phyloP scores from a whole-genome alignment of 2,888 invertebrate species.

The Meta bourneti region DNA sequence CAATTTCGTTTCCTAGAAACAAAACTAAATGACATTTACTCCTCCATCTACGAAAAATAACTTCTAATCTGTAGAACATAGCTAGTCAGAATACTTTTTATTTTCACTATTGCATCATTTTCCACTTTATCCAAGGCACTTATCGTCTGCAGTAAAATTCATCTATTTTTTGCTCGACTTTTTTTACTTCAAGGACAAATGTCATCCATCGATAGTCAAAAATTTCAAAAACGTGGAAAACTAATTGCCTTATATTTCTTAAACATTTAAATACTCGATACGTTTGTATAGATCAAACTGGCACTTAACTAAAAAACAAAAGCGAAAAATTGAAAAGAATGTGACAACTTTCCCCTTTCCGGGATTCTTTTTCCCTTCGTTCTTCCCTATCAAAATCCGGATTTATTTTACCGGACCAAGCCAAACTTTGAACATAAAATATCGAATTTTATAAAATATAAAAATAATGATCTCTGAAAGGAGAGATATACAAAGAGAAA shows the following conservation, averaged over 20 bases:
- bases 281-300: too few relatives aligned
- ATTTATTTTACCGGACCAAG: slow-evolving; percentile 35
- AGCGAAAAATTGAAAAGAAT: neutral
- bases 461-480: slow-evolving; percentile 35
- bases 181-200: too few relatives aligned
- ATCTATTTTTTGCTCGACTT: too few relatives aligned
- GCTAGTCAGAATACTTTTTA: too few relatives aligned
- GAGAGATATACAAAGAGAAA: slow-evolving; percentile 21
- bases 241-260: neutral
- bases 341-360: neutral
- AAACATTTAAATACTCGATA: neutral
- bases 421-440: slow-evolving; percentile 34
- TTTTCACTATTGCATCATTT: too few relatives aligned
- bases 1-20: too few relatives aligned
- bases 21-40: too few relatives aligned
- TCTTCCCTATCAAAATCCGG: neutral
- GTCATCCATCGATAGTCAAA: neutral
- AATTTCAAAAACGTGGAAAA: neutral
- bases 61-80: too few relatives aligned
- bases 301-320: neutral
- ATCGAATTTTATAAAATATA: slow-evolving; percentile 36
- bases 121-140: too few relatives aligned
- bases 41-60: too few relatives aligned
- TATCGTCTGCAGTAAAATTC: too few relatives aligned
- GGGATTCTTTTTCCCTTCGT: slow-evolving; percentile 1